A percentile compares a stretch with the other conserved stretches of the same genome.
phyloP scores from a whole-genome alignment of 2,113 vertebrate genomes.

The Noctilio leporinus region DNA sequence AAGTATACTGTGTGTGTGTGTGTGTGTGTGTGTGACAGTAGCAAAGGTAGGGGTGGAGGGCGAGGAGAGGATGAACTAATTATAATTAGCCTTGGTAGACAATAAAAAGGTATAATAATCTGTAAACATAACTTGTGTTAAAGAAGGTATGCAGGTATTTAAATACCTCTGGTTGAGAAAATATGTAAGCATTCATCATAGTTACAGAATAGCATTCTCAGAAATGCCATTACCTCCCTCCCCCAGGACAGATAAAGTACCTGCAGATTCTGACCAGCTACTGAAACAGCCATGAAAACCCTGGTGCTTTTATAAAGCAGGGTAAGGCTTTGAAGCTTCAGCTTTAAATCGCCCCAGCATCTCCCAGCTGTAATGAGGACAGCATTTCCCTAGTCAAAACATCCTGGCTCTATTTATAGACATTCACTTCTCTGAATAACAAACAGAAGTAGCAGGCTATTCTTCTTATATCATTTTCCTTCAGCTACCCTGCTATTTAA shows the following conservation, averaged over 20 bases:
- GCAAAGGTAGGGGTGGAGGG: neutral
- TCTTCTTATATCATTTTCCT: conserved; percentile 47
- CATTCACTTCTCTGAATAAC: conserved; percentile 55
- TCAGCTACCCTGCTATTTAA: conserved; percentile 33
- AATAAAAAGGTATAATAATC: neutral
- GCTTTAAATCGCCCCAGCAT: conserved; percentile 54
- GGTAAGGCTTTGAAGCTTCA: conserved; percentile 60
- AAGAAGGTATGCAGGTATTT: conserved; percentile 32
- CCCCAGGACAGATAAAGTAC: conserved; percentile 31
- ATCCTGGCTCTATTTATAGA: conserved; percentile 65
- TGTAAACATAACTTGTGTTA: conserved; percentile 17
- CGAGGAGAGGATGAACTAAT: neutral
- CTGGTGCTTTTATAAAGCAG: conserved; percentile 44
- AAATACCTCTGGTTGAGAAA: conserved; percentile 9
- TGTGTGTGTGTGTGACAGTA: neutral
- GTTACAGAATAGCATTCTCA: conserved; percentile 32
- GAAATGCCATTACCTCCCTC: conserved; percentile 32
- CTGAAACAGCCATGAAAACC: conserved; percentile 46
- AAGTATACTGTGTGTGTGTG: neutral
- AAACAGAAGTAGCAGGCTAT: conserved; percentile 52
- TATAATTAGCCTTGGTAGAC: conserved; percentile 12
- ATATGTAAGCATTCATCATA: conserved; percentile 25
- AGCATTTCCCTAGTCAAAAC: conserved; percentile 70
- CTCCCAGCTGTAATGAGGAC: conserved; percentile 62
- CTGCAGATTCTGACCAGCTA: neutral